phyloP scores from a whole-genome alignment of 1,140 invertebrate species.

The Eufriesea mexicana region DNA sequence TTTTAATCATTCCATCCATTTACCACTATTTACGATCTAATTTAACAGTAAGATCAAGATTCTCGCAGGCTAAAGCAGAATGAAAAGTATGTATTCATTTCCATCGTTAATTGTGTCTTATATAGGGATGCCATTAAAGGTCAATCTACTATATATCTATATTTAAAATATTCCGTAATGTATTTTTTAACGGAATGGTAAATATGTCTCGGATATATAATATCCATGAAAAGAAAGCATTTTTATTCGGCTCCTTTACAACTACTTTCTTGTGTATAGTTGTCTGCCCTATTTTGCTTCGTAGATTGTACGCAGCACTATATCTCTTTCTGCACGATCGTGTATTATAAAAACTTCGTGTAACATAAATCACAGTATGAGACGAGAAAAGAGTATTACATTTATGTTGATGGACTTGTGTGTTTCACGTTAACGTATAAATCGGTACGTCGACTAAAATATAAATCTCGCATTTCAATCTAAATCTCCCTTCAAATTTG shows the following conservation, averaged over 20 bases:
- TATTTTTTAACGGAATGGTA: not conserved
- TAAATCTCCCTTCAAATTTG: not conserved
- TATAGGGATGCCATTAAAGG: not conserved
- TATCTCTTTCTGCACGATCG: constrained; percentile 33
- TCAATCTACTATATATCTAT: not conserved
- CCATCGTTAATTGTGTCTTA: not conserved
- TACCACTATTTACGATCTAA: not conserved
- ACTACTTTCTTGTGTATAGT: constrained; percentile 36
- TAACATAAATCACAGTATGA: constrained; percentile 26
- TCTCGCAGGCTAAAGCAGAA: not conserved
- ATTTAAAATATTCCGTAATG: not conserved
- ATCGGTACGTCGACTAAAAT: not conserved
- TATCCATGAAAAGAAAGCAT: not conserved
- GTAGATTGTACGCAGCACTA: constrained; percentile 45
- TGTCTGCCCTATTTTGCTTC: constrained; percentile 39
- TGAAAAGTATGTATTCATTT: not conserved
- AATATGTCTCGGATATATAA: not conserved
- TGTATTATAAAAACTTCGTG: constrained; percentile 43
- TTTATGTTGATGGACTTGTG: not conserved
- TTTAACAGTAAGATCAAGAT: not conserved
- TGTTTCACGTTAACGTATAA: not conserved
- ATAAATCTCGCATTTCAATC: not conserved
- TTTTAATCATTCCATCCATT: not conserved
- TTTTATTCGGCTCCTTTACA: constrained; percentile 40
- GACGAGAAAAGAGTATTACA: not conserved